phyloP scores from a whole-genome alignment of 2,113 vertebrate genomes.

The Columba janthina region DNA sequence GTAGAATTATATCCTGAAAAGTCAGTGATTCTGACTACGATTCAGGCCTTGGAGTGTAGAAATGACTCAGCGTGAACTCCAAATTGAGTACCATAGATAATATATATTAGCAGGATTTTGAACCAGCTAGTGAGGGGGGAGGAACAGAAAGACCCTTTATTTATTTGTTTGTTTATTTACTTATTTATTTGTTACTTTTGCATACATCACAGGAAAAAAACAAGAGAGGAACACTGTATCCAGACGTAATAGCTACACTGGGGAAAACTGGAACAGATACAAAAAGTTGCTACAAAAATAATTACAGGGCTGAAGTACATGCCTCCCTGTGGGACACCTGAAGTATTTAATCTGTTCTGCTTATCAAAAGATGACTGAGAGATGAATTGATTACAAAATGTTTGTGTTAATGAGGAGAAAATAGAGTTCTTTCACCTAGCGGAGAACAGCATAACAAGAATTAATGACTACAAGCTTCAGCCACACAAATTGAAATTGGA shows the following conservation, averaged over 20 bases:
- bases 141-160: not conserved
- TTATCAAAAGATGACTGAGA: constrained; percentile 6
- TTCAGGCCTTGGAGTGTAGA: not conserved
- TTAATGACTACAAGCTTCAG: not conserved
- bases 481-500: not conserved
- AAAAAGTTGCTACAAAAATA: not conserved
- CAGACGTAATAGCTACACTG: not conserved
- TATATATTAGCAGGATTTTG: not conserved
- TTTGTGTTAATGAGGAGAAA: not conserved
- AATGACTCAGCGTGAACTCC: not conserved
- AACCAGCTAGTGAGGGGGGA: not conserved
- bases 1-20: not conserved
- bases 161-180: not conserved
- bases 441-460: not conserved
- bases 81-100: not conserved
- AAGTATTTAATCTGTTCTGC: not conserved
- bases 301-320: not conserved
- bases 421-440: not conserved
- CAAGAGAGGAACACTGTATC: not conserved
- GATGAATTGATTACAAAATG: not conserved
- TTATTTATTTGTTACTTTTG: not conserved
- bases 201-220: not conserved
- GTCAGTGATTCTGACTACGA: not conserved
- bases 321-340: not conserved
- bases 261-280: not conserved